phyloP scores from a whole-genome alignment of 2,797 vertebrate genomes.

The Ambastaia sidthimunki region DNA sequence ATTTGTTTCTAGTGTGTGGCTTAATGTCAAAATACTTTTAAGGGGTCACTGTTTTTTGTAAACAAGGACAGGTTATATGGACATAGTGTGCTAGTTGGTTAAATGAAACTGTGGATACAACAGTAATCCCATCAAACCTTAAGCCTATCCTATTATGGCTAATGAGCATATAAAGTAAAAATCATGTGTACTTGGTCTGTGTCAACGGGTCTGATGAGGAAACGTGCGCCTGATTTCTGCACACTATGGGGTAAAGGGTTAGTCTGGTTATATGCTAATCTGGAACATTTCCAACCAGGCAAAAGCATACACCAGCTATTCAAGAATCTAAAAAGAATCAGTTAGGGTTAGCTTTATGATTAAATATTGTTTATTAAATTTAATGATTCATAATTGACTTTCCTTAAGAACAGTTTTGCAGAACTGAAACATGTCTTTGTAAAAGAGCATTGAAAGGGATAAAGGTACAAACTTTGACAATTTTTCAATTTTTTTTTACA shows the following conservation, averaged over 20 bases:
- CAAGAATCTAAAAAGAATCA: neutral
- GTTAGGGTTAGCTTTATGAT: neutral
- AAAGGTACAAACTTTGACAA: neutral
- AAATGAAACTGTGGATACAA: slow-evolving; percentile 16
- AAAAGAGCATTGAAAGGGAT: neutral
- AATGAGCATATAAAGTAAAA: neutral
- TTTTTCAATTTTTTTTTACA: neutral
- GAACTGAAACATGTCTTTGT: neutral
- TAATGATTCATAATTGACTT: neutral
- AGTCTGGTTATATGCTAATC: slow-evolving; percentile 14
- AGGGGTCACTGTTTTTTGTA: too few species aligned
- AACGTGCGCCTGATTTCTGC: neutral
- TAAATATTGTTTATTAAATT: neutral
- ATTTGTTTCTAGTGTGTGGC: neutral
- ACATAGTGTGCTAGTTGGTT: slow-evolving; percentile 1
- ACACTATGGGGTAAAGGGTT: neutral
- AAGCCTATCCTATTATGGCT: neutral
- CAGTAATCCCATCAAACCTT: neutral
- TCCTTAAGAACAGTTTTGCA: neutral
- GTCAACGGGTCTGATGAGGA: slow-evolving; percentile 11
- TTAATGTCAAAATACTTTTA: neutral
- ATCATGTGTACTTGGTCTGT: neutral
- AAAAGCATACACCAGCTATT: neutral
- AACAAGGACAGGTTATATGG: neutral
- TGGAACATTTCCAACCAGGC: slow-evolving; percentile 16